Evolutionary conservation across 2,888 invertebrate species (phyloP), one percentile per base, ranked within the genome.

Genomic region (Nezara viridula): DNA sequence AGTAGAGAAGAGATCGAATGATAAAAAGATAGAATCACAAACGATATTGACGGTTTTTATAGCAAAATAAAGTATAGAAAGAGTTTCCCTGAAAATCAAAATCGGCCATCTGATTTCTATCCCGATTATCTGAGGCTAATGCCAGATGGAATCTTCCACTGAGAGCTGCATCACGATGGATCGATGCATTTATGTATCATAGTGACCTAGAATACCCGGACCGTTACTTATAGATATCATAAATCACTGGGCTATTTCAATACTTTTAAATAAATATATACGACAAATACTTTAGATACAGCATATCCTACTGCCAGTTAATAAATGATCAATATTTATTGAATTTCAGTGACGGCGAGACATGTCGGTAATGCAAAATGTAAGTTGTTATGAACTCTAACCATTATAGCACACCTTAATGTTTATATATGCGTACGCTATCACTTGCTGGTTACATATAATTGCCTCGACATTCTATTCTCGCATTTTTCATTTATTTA

Each of bases 181-280:
- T 73, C 66, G 37, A 73, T 73, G 66, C 66, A 73, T 73, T 73
- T 73, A 73, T 73, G 66, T 73, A 73, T 73, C 66, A 21, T 37
- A 73, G 66, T 73, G 66, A 73, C 66, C 66, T 73, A 73, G 37
- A 73, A 73, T 37, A 73, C 32, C 66, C 37, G 66, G 5, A 73
- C 66, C 66, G 66, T 73, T 73, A 73, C 32, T 73, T 73, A 73
- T 32, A 73, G 66, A 73, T 73, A 73, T 73, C 19, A 73, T 73
- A 73, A 73, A 73, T 73, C 66, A 73, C 32, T 73, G 24, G 66
- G 6, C 19, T 73, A 73, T 73, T 73, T 73, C 66, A 73, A 73
- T 73, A 73, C 32, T 37, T 73, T 37, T 37, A 37, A 73, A n/a
- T n/a, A n/a, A n/a, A 73, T 73, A 73, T 73, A 73, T 73, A 73